Evolutionary conservation across 2,113 vertebrate genomes (phyloP).

Genomic region (Micromys minutus): DNA sequence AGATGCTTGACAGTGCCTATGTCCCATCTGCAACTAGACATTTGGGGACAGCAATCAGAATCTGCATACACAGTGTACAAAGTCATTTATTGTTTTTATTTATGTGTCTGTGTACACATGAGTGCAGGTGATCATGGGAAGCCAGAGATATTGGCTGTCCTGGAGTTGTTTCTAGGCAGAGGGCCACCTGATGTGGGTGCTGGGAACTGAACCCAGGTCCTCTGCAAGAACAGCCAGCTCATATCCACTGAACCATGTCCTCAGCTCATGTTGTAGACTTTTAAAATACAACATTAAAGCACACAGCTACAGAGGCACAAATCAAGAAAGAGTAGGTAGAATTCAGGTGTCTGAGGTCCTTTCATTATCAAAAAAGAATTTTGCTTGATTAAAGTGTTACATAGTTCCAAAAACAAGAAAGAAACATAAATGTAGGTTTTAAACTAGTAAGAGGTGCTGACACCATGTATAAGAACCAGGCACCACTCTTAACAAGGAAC

Average conservation of each 20-base stretch:
- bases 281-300: constrained; percentile 16
- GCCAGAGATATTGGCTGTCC: neutral
- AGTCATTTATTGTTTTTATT: neutral
- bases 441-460: constrained; percentile 1
- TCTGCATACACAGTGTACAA: too few relatives aligned
- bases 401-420: constrained; percentile 35
- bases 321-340: neutral
- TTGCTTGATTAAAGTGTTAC: constrained; percentile 21
- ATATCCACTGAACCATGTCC: neutral
- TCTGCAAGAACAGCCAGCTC: neutral
- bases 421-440: neutral
- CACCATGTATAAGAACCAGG: neutral
- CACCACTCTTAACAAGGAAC: neutral
- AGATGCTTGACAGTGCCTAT: too few relatives aligned
- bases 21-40: too few relatives aligned
- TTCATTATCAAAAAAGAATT: constrained; percentile 23
- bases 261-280: neutral
- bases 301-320: neutral
- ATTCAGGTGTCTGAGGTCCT: neutral
- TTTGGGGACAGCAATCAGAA: too few relatives aligned
- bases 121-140: neutral
- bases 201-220: neutral
- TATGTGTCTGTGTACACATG: neutral
- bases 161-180: neutral
- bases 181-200: neutral